A percentile compares a stretch with the other conserved stretches of the same genome.
Evolutionary conservation across 2,113 vertebrate species (phyloP).

Genomic region (Copsychus sechellarum): DNA sequence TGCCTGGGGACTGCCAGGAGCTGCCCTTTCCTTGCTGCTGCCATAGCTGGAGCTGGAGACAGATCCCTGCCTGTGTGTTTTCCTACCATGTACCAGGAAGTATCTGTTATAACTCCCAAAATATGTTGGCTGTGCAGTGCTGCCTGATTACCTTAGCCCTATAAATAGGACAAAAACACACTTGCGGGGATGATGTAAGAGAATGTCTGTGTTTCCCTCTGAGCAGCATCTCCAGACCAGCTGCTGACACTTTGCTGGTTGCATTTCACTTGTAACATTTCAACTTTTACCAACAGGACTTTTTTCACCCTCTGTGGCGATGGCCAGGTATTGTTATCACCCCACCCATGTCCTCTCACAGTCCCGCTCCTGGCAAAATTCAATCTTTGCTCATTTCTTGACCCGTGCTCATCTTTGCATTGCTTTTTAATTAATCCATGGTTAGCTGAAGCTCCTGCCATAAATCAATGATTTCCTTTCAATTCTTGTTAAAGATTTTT

Average conservation of each 20-base stretch:
- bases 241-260: neutral
- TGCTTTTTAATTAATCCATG: slow-evolving; percentile 56
- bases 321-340: neutral
- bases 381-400: slow-evolving; percentile 31
- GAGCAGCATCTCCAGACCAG: neutral
- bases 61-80: neutral
- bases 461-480: slow-evolving; percentile 66
- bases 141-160: neutral
- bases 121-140: accelerated
- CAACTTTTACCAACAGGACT: neutral
- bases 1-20: neutral
- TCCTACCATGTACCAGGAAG: neutral
- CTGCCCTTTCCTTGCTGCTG: neutral
- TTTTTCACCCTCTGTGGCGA: neutral
- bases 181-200: neutral
- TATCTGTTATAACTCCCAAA: neutral
- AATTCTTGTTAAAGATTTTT: slow-evolving; percentile 67
- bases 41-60: accelerated
- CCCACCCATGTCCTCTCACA: neutral
- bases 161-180: neutral
- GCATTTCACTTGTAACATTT: neutral
- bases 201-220: neutral
- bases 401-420: slow-evolving; percentile 6
- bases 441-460: slow-evolving; percentile 36
- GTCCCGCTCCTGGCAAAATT: slow-evolving; percentile 54